Percentiles rank a stretch among this genome's conserved stretches.
phyloP scores from a whole-genome alignment of 2,113 vertebrate species.

The Pelmatolapia mariae region DNA sequence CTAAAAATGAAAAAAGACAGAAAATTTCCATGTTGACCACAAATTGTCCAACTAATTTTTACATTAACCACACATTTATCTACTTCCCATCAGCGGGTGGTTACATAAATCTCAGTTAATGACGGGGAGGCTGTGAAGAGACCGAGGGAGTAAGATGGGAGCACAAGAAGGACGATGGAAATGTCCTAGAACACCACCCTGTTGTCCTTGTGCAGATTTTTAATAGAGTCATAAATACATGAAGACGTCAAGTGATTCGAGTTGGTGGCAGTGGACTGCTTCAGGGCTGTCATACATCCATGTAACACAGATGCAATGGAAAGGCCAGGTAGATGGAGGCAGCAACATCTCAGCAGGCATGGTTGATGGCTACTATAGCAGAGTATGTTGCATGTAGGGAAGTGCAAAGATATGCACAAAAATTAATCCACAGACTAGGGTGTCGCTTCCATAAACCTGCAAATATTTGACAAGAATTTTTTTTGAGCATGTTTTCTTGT shows the following conservation, averaged over 20 bases:
- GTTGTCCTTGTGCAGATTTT: constrained; percentile 61
- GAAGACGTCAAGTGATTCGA: constrained; percentile 22
- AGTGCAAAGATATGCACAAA: not conserved
- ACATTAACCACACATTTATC: constrained; percentile 27
- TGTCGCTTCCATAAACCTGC: not conserved
- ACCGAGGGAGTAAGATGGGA: not conserved
- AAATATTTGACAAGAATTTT: not conserved
- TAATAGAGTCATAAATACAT: constrained; percentile 70
- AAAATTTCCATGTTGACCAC: not conserved
- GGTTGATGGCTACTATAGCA: not conserved
- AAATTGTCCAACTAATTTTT: not conserved
- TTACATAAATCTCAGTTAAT: constrained; percentile 58
- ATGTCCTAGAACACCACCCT: not conserved
- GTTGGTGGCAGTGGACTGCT: constrained; percentile 38
- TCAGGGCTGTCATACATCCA: constrained; percentile 57
- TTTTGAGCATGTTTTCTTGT: not conserved
- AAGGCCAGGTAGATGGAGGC: not conserved
- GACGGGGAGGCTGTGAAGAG: constrained; percentile 13
- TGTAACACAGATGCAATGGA: not conserved
- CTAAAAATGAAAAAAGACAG: constrained; percentile 1
- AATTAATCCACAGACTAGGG: not conserved
- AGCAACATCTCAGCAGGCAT: not conserved
- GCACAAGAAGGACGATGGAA: not conserved
- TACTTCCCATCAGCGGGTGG: not conserved
- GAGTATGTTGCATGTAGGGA: not conserved